Percentiles rank a stretch among this genome's conserved stretches.
phyloP scores from a whole-genome alignment of 2,113 vertebrate species.

The Eublepharis macularius region DNA sequence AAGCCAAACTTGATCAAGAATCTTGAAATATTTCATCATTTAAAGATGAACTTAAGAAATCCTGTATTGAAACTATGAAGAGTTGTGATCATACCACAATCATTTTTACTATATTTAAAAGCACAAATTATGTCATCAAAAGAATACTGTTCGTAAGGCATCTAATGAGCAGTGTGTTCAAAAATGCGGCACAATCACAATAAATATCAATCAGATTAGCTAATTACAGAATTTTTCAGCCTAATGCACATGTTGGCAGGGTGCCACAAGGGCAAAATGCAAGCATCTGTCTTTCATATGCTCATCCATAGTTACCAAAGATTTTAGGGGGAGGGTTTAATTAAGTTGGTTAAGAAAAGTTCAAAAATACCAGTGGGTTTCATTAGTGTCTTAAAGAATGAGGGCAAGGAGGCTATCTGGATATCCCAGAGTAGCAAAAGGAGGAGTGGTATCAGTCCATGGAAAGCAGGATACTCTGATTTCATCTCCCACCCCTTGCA shows the following conservation, averaged over 20 bases:
- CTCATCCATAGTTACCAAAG: background rate
- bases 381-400: background rate
- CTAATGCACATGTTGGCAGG: slow-evolving; percentile 10
- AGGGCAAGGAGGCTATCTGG: background rate
- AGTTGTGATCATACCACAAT: background rate
- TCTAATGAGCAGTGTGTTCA: slow-evolving; percentile 9
- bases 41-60: background rate
- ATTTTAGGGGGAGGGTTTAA: background rate
- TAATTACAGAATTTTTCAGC: slow-evolving; percentile 2
- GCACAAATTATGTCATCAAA: slow-evolving; percentile 3
- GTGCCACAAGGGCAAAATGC: background rate
- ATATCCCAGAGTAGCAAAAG: background rate
- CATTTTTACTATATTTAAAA: slow-evolving; percentile 20
- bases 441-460: too few relatives aligned
- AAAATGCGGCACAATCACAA: background rate
- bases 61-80: background rate
- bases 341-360: background rate
- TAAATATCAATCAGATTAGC: background rate
- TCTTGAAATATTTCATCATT: background rate
- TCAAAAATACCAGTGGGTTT: background rate
- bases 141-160: slow-evolving; percentile 1
- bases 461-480: too few relatives aligned
- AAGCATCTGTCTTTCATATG: background rate
- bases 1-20: background rate
- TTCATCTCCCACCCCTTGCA: too few relatives aligned